Conservation (phyloP, 2,113 vertebrate genomes). For the Thomomys bottae region DNA sequence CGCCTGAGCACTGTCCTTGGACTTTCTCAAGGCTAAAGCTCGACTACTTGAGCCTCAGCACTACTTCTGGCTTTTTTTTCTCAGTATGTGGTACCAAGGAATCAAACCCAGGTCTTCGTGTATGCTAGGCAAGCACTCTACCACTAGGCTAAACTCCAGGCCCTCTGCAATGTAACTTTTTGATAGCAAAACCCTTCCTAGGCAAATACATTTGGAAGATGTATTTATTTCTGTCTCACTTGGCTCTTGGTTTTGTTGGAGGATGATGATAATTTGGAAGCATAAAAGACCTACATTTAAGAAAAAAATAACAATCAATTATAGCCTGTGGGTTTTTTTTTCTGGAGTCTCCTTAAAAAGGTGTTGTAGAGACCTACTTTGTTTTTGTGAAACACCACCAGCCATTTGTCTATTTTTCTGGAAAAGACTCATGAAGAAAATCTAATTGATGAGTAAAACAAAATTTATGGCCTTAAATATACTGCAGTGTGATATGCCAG, state of each 20-base stretch:
- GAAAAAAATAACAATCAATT: neutral
- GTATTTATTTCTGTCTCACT: neutral
- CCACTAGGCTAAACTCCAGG: too few relatives aligned
- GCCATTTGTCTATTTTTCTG: neutral
- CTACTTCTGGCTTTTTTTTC: too few relatives aligned
- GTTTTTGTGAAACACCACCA: neutral
- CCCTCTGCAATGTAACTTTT: too few relatives aligned
- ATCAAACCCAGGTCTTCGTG: too few relatives aligned
- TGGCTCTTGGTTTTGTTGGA: neutral
- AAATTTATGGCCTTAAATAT: neutral
- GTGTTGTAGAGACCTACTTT: neutral
- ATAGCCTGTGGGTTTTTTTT: neutral
- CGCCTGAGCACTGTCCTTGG: too few relatives aligned
- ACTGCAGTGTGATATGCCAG: neutral
- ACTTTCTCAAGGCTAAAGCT: too few relatives aligned
- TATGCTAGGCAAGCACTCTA: too few relatives aligned
- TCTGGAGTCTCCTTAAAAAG: neutral
- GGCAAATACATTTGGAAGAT: neutral
- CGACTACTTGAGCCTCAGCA: too few relatives aligned
- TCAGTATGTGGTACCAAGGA: too few relatives aligned
- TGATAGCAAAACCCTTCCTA: neutral
- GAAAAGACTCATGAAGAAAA: conserved; percentile 19
- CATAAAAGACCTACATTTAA: conserved; percentile 34
- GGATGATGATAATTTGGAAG: neutral
- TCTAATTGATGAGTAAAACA: neutral